Evolutionary conservation across 2,888 invertebrate genomes (phyloP), one percentile per base, ranked within the genome.

Genomic region (Panzeria rudis): DNA sequence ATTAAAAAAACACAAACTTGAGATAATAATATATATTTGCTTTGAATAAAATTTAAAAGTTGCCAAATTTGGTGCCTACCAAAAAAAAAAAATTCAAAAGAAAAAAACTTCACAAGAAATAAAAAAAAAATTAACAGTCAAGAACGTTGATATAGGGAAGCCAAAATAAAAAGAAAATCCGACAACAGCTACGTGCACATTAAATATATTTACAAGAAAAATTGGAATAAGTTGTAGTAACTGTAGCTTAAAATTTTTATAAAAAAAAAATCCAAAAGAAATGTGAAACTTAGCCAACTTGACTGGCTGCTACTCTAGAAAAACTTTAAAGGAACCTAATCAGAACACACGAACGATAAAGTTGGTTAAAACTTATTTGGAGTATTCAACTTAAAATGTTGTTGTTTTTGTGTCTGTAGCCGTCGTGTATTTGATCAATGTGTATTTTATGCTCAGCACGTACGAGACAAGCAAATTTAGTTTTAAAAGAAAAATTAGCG

Each of bases 391-490:
- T 71, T 29, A 7, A 62, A 35, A 23, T 61, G 35, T 38, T 75
- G 69, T 20, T 75, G 69, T 15, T 44, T 11, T 2, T 59, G 32
- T 73, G 7, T 76, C 38, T 52, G 44, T 52, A 23, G 56, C 64
- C 44, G 35, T 75, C 44, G 35, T 75, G 56, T 38, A 50, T 44
- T 80, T 76, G 66, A 66, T 50, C 47, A 88, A 72, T 56, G 41
- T 50, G 20, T 59, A 77, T 88, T 35, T 72, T 87, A 90, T 90
- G 90, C 91, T 84, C 87, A 89, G 88, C 90, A 90, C 90, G 90
- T 90, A 88, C 91, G 89, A 91, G 90, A 91, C 90, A 91, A 89
- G 91, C 90, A 90, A 90, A 90, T 91, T 90, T 91, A 89, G 90
- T 90, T 90, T 87, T 87, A 87, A 89, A 88, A 90, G 87, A 86